phyloP scores from a whole-genome alignment of 2,888 invertebrate species.

The Phaedon cochleariae region DNA sequence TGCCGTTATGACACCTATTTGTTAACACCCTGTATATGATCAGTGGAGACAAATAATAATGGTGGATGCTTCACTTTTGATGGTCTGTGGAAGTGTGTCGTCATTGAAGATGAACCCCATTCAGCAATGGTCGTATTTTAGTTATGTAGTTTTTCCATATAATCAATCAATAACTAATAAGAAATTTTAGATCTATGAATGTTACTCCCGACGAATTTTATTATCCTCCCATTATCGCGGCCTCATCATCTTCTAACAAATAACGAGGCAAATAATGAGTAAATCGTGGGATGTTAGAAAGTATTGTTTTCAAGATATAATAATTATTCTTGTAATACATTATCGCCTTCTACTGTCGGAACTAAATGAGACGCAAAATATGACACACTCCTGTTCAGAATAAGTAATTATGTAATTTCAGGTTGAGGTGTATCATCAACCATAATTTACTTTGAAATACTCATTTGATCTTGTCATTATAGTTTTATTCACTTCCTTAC shows the following conservation, averaged over 20 bases:
- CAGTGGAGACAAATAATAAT: too few relatives aligned
- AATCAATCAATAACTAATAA: too few relatives aligned
- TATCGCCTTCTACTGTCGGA: conserved; percentile 48
- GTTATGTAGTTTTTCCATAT: too few relatives aligned
- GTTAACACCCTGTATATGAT: too few relatives aligned
- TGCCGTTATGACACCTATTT: too few relatives aligned
- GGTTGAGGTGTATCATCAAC: neutral
- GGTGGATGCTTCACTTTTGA: too few relatives aligned
- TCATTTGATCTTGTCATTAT: too few relatives aligned
- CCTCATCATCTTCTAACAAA: neutral
- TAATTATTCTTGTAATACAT: conserved; percentile 44
- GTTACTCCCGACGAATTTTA: neutral
- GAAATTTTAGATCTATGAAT: too few relatives aligned
- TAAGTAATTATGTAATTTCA: neutral
- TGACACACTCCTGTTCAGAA: neutral
- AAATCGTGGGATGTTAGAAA: conserved; percentile 48
- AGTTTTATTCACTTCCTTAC: too few relatives aligned
- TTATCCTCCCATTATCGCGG: neutral
- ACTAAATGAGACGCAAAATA: conserved; percentile 28
- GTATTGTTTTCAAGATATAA: conserved; percentile 36
- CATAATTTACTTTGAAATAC: neutral
- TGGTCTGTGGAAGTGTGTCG: too few relatives aligned
- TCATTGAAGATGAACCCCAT: too few relatives aligned
- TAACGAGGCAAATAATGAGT: conserved; percentile 27
- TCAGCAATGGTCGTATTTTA: too few relatives aligned